Conservation (phyloP, 2,797 vertebrate genomes). For the Ctenosaura bakeri region DNA sequence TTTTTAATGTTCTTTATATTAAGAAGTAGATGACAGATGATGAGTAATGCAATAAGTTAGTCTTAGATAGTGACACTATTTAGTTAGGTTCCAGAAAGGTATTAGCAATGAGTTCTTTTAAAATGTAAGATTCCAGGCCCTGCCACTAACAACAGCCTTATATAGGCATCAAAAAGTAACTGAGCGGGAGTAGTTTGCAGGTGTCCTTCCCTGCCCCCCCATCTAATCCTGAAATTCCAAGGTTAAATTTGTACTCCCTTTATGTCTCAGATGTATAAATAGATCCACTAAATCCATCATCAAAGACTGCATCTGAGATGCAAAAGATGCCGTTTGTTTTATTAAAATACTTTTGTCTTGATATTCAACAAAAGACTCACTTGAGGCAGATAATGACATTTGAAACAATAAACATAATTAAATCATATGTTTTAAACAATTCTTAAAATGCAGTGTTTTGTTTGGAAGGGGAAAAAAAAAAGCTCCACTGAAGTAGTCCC, state of each 20-base stretch:
- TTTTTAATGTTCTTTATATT: too few species aligned
- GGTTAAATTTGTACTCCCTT: neutral
- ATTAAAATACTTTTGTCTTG: neutral
- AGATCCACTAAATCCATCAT: neutral
- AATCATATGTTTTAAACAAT: neutral
- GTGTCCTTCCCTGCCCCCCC: too few species aligned
- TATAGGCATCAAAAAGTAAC: neutral
- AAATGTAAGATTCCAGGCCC: neutral
- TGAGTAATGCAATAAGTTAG: too few species aligned
- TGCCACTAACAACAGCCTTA: neutral
- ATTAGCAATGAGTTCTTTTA: neutral
- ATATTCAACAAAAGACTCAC: neutral
- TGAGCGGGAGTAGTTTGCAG: neutral
- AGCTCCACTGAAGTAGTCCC: too few species aligned
- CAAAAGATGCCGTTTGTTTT: neutral
- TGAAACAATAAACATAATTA: conserved; percentile 1
- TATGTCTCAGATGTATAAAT: neutral
- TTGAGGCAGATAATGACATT: neutral
- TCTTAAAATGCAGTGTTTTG: neutral
- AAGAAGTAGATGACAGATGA: too few species aligned
- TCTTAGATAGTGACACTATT: too few species aligned
- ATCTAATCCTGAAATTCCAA: neutral
- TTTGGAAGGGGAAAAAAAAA: neutral
- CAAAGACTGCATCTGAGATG: conserved; percentile 5
- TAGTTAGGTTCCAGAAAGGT: neutral